A percentile compares a stretch with the other conserved stretches of the same genome.
Conservation (phyloP, 1,140 invertebrate species). For the Drosophila santomea region DNA sequence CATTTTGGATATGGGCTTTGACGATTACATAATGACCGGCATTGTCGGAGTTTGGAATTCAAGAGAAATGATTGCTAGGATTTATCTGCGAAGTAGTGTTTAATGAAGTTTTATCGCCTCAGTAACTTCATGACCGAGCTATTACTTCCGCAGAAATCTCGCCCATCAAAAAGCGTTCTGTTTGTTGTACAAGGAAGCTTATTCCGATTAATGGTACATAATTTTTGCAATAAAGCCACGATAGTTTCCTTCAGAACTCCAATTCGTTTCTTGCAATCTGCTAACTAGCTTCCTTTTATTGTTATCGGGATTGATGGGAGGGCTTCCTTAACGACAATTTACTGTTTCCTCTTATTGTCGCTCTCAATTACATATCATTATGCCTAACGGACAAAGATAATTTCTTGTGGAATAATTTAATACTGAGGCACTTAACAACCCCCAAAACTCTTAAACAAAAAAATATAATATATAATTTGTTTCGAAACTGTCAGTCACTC, state of each 20-base stretch:
- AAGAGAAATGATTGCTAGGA: not conserved
- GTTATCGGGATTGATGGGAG: slow-evolving; percentile 15
- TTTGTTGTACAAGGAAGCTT: not conserved
- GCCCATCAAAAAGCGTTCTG: slow-evolving; percentile 14
- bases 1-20: slow-evolving; percentile 32
- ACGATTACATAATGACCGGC: slow-evolving; percentile 39
- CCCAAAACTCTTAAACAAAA: no score
- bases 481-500: slow-evolving; percentile 12
- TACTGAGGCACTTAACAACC: no score
- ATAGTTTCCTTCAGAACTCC: slow-evolving; percentile 17
- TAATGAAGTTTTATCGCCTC: not conserved
- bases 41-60: slow-evolving; percentile 22
- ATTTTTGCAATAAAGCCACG: slow-evolving; percentile 20
- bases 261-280: not conserved
- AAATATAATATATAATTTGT: not conserved
- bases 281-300: slow-evolving; percentile 37
- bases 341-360: slow-evolving; percentile 19
- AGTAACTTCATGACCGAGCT: not conserved
- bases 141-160: slow-evolving; percentile 41
- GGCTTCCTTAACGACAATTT: not conserved
- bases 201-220: not conserved
- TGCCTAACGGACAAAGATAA: not conserved
- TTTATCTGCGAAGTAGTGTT: slow-evolving; percentile 1
- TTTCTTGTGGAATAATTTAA: not conserved
- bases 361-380: slow-evolving; percentile 14